A percentile compares a stretch with the other conserved stretches of the same genome.
phyloP scores from a whole-genome alignment of 2,797 vertebrate genomes.

The Anguilla obscura region DNA sequence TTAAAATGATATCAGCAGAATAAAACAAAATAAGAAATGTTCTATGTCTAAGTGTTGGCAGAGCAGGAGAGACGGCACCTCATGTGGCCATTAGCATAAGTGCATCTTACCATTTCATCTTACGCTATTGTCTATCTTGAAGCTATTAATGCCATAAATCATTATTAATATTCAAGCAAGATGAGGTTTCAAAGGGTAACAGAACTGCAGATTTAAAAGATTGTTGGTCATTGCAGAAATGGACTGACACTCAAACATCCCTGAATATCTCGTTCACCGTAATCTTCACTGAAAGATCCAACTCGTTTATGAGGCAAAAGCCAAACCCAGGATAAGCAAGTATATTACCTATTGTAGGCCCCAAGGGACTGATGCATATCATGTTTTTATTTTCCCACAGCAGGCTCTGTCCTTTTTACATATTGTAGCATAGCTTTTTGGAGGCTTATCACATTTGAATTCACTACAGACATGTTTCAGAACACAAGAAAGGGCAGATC shows the following conservation, averaged over 20 bases:
- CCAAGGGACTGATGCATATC: slow-evolving; percentile 50
- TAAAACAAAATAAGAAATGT: background rate
- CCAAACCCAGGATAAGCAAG: slow-evolving; percentile 59
- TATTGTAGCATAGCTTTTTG: slow-evolving; percentile 23
- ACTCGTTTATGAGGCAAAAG: slow-evolving; percentile 45
- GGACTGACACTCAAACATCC: slow-evolving; percentile 43
- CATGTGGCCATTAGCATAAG: slow-evolving; percentile 6
- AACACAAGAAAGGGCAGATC: slow-evolving; percentile 11
- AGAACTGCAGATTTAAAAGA: slow-evolving; percentile 48
- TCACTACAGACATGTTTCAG: slow-evolving; percentile 20
- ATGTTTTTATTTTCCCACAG: slow-evolving; percentile 56
- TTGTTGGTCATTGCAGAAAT: slow-evolving; percentile 39
- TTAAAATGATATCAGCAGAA: background rate
- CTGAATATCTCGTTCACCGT: slow-evolving; percentile 45
- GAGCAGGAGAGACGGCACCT: background rate
- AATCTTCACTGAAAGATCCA: slow-evolving; percentile 60
- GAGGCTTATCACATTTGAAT: slow-evolving; percentile 43
- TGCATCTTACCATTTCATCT: background rate
- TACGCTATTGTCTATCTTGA: slow-evolving; percentile 49
- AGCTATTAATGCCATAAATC: slow-evolving; percentile 64
- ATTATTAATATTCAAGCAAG: slow-evolving; percentile 68
- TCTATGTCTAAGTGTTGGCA: background rate
- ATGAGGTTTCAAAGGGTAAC: slow-evolving; percentile 61
- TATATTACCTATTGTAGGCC: slow-evolving; percentile 44
- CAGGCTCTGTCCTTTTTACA: slow-evolving; percentile 44